Evolutionary conservation across 2,113 vertebrate genomes (phyloP), one percentile per base, ranked within the genome.

Genomic region (Phyllostomus discolor): DNA sequence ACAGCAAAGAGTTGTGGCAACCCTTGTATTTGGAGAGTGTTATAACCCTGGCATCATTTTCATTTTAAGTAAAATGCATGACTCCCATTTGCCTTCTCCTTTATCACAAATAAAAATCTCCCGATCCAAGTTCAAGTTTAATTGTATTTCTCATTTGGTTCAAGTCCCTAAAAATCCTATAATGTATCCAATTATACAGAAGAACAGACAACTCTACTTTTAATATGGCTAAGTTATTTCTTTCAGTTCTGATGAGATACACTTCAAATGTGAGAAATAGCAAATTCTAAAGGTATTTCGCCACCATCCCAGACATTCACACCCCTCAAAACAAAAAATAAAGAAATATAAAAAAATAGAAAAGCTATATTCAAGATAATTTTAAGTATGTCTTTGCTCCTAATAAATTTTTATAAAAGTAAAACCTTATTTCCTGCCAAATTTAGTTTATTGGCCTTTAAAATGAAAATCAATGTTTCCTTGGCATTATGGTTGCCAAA

Each of bases 321-420:
- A 57, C 16, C 7, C 6, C 12, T 59, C 48, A 78, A 52, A n/a
- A 19, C 10, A 78, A 78, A 26, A 73, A 10, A 35, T 7, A 59
- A 81, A 79, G 28, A 46, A 28, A 57, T 12, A 31, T 12, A 38
- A 11, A 67, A 15, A 15, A 52, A 50, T 38, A 76, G 26, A 91
- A 81, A 50, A 38, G 10, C 24, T 54, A 35, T 84, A 64, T 82
- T 69, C 6, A 50, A 82, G 31, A 73, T 26, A 83, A 1, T 20
- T 76, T 59, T 66, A 79, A 90, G 67, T 84, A 35, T 82, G 43
- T 95, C 75, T 94, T 93, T 54, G n/a, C 5, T 52, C 43, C 48
- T 52, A 79, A 67, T 46, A 38, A 43, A 66, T 64, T 76, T 95
- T 94, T 73, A 80, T 67, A 83, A 94, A 94, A 97, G n/a, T 17